These are phyloP conservation scores for Pammene fasciana DNA, from an alignment of 2,888 invertebrate genomes.

Conservation along the genomic window DNA sequence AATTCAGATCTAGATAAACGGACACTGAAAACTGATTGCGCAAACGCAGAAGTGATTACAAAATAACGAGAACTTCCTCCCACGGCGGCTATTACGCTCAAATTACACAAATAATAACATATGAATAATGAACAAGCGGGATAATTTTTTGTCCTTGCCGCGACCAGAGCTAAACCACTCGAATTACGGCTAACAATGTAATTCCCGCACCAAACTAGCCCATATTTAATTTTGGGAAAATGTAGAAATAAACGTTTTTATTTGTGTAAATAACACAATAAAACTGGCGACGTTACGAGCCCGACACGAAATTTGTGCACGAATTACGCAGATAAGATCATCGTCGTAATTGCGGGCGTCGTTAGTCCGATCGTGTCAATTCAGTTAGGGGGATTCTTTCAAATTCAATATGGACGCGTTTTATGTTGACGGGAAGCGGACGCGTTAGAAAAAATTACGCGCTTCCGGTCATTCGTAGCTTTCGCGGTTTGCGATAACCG, in stretches of 20 bases:
- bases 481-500: constrained; percentile 72
- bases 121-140: constrained; percentile 62
- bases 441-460: constrained; percentile 79
- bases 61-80: constrained; percentile 76
- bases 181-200: constrained; percentile 72
- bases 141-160: constrained; percentile 50
- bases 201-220: constrained; percentile 75
- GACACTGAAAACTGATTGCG: constrained; percentile 64
- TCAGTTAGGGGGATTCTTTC: constrained; percentile 77
- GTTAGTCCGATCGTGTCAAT: constrained; percentile 80
- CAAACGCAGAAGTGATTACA: constrained; percentile 66
- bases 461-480: constrained; percentile 68
- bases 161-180: constrained; percentile 57
- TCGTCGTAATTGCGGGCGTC: constrained; percentile 78
- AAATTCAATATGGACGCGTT: constrained; percentile 69
- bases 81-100: constrained; percentile 65
- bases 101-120: constrained; percentile 73
- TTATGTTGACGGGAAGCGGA: constrained; percentile 75
- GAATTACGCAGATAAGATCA: constrained; percentile 80
- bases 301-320: constrained; percentile 71
- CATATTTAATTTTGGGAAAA: constrained; percentile 84
- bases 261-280: constrained; percentile 84
- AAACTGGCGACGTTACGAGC: constrained; percentile 71
- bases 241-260: constrained; percentile 84
- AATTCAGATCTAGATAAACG: constrained; percentile 71